These are phyloP conservation scores for Megalurothrips usitatus DNA, from an alignment of 2,888 invertebrate genomes.

Conservation along the genomic window DNA sequence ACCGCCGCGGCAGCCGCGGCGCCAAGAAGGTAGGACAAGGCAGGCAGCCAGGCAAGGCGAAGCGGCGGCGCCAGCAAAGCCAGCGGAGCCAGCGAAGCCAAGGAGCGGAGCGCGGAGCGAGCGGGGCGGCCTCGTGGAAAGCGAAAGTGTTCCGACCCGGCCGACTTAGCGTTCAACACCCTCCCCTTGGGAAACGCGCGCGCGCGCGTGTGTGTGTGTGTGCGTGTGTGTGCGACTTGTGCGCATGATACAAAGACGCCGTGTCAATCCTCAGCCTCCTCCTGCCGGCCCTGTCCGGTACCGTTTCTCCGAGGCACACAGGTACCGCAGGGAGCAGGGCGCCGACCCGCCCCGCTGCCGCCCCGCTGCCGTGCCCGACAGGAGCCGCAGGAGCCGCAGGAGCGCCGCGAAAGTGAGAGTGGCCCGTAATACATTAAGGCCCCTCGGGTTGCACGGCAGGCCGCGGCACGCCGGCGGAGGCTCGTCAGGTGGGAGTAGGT, in stretches of 20 bases:
- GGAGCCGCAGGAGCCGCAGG: conserved; percentile 38
- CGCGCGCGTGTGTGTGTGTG: too few relatives aligned
- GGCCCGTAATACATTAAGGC: not conserved
- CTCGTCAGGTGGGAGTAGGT: conserved; percentile 9
- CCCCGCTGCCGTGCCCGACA: conserved; percentile 33
- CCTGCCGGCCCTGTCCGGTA: too few relatives aligned
- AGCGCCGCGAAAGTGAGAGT: conserved; percentile 36
- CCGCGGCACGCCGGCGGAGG: not conserved
- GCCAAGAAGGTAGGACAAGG: too few relatives aligned
- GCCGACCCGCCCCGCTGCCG: not conserved
- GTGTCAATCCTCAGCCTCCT: too few relatives aligned
- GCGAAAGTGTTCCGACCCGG: conserved; percentile 24
- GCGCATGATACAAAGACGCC: too few relatives aligned
- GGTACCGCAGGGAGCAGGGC: not conserved
- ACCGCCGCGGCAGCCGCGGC: not conserved
- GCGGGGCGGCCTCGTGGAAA: conserved; percentile 27
- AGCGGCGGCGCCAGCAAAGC: conserved; percentile 29
- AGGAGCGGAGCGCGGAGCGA: conserved; percentile 29
- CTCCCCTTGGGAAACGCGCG: not conserved
- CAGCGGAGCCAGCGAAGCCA: conserved; percentile 29
- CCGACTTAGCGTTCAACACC: conserved; percentile 23
- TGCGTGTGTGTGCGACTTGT: too few relatives aligned
- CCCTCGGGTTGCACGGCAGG: not conserved
- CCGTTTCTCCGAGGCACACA: not conserved
- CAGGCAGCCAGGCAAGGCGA: not conserved